Evolutionary conservation across 2,113 vertebrate species (phyloP).

Genomic region (Apeltes quadracus): DNA sequence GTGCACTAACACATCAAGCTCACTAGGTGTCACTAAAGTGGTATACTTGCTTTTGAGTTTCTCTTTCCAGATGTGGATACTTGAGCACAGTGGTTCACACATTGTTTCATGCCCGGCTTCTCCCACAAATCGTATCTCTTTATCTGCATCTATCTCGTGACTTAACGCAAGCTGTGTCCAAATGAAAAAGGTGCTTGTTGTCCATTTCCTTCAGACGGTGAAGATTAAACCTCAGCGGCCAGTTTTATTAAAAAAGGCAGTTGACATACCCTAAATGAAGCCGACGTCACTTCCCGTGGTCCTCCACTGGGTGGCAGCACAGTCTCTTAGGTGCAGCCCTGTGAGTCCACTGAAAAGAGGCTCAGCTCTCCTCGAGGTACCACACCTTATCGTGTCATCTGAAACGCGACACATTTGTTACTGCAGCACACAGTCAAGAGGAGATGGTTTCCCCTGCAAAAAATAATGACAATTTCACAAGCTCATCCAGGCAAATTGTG

Average conservation of each 20-base stretch:
- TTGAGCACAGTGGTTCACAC: background rate
- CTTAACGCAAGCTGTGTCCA: background rate
- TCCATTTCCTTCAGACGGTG: background rate
- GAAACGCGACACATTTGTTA: background rate
- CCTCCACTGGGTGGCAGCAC: constrained; percentile 54
- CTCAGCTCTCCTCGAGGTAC: background rate
- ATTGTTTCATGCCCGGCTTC: background rate
- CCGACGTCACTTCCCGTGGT: background rate
- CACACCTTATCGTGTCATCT: background rate
- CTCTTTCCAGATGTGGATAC: constrained; percentile 10
- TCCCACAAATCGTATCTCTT: background rate
- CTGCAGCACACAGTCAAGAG: background rate
- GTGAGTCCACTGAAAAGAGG: background rate
- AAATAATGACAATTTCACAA: background rate
- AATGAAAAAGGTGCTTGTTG: background rate
- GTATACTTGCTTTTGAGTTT: background rate
- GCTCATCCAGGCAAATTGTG: too few relatives aligned
- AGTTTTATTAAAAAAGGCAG: background rate
- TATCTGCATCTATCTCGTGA: background rate
- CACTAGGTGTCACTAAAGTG: constrained; percentile 61
- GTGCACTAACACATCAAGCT: background rate
- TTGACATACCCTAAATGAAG: background rate
- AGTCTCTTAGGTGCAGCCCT: background rate
- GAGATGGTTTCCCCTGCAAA: background rate
- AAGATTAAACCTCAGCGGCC: background rate